Conservation (phyloP, 2,113 vertebrate species). For the Colinus virginianus region DNA sequence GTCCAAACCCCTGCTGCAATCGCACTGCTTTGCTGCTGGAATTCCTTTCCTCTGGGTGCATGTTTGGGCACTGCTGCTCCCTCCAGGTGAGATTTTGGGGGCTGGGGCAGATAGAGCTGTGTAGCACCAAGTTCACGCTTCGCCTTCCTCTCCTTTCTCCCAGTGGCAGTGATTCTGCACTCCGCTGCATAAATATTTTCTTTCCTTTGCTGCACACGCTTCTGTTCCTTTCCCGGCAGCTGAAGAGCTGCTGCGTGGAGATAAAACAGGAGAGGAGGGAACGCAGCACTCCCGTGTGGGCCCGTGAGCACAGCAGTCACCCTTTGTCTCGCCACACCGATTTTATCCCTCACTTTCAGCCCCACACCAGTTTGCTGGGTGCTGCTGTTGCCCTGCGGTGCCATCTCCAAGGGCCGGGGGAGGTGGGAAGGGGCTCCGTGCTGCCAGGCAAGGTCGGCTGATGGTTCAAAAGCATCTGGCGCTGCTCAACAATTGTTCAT, state of each 20-base stretch:
- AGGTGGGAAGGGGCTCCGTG: neutral
- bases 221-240: neutral
- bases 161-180: accelerated
- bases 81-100: accelerated
- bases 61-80: neutral
- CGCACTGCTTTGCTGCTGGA: neutral
- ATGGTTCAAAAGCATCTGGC: neutral
- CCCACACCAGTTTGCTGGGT: accelerated
- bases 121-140: accelerated
- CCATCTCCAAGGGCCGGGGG: no score
- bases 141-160: neutral
- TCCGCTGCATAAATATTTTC: neutral
- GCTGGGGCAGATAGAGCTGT: neutral
- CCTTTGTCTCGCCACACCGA: accelerated
- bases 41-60: neutral
- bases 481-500: neutral
- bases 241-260: neutral
- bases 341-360: accelerated
- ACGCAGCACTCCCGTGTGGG: neutral
- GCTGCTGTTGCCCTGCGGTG: neutral
- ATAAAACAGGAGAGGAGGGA: neutral
- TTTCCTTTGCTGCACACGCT: neutral
- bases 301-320: accelerated
- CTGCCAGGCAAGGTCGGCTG: accelerated
- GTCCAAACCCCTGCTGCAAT: neutral